Conservation (phyloP, 2,888 invertebrate genomes). For the Pseudococcus jackbeardsleyi region DNA sequence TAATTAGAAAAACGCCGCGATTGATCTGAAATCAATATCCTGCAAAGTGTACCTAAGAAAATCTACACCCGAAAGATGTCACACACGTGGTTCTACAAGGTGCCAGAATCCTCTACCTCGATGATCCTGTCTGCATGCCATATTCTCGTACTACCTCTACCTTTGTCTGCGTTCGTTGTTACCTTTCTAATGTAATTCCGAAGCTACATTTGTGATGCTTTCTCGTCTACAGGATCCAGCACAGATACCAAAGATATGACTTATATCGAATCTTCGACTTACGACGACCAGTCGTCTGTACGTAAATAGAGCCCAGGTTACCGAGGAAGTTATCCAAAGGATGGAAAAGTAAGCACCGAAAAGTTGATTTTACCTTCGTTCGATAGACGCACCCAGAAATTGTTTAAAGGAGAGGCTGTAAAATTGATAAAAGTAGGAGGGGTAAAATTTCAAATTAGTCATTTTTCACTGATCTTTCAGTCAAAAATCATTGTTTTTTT, state of each 20-base stretch:
- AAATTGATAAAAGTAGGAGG: no score
- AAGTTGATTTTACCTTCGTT: no score
- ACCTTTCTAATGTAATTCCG: neutral
- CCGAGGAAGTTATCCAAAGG: neutral
- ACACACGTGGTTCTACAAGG: neutral
- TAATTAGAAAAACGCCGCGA: neutral
- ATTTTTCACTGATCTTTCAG: no score
- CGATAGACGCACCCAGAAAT: no score
- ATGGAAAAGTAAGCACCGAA: neutral
- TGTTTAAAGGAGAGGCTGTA: no score
- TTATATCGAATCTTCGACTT: slow-evolving; percentile 61
- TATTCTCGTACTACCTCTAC: neutral
- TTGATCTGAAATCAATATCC: neutral
- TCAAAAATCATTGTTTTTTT: no score
- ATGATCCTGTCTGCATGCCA: neutral
- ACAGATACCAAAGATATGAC: slow-evolving; percentile 57
- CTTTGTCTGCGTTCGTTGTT: neutral
- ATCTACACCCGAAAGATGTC: neutral
- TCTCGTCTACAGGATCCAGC: slow-evolving; percentile 34
- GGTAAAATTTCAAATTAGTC: no score
- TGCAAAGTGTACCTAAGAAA: neutral
- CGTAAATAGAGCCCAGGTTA: slow-evolving; percentile 46
- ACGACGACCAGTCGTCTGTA: slow-evolving; percentile 30
- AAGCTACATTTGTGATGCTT: neutral
- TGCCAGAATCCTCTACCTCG: neutral